Evolutionary conservation across 2,797 vertebrate species (phyloP).

Genomic region (Aselliscus stoliczkanus): DNA sequence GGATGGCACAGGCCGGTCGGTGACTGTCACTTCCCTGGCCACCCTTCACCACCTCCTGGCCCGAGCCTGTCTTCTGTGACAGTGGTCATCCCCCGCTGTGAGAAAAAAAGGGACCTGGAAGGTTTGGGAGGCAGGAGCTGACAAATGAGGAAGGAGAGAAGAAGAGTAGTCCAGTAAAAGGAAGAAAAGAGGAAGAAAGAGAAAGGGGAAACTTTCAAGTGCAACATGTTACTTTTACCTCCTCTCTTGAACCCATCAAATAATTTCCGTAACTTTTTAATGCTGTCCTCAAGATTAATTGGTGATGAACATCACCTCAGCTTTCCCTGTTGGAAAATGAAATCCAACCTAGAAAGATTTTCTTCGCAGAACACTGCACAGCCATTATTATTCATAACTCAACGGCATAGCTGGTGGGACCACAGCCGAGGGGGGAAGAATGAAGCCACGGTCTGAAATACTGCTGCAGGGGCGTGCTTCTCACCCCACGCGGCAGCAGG

Average conservation of each 20-base stretch:
- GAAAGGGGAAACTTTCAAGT: not conserved
- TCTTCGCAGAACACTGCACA: not conserved
- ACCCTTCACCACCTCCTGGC: rapidly evolving
- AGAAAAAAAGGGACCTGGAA: not conserved
- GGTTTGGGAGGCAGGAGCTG: not conserved
- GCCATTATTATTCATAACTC: not conserved
- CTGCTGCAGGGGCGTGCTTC: not conserved
- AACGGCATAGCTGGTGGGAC: not conserved
- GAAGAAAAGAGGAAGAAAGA: not conserved
- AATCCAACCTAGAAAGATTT: not conserved
- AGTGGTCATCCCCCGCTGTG: not conserved
- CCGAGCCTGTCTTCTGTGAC: not conserved
- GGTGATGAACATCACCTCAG: not conserved
- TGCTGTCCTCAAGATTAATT: not conserved
- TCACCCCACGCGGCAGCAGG: not conserved
- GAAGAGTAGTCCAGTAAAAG: not conserved
- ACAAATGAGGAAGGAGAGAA: not conserved
- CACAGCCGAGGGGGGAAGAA: not conserved
- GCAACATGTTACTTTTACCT: not conserved
- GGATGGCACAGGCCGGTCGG: rapidly evolving
- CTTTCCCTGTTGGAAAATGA: not conserved
- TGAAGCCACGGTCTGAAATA: not conserved
- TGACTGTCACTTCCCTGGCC: not conserved
- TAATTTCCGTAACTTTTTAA: not conserved
- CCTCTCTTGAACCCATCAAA: not conserved